phyloP scores from a whole-genome alignment of 2,113 vertebrate species.

The Rhinopithecus roxellana region DNA sequence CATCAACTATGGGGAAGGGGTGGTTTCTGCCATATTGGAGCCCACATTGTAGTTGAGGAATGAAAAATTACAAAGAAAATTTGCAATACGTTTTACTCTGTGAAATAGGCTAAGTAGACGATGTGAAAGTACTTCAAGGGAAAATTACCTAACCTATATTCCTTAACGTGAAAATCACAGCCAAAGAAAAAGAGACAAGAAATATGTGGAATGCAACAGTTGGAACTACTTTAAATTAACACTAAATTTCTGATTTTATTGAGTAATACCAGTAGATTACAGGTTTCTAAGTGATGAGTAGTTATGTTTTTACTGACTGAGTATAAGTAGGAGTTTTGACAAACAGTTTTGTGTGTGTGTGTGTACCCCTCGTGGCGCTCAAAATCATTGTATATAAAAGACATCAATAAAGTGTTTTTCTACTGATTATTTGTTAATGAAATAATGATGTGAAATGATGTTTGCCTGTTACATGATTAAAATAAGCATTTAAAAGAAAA shows the following conservation, averaged over 20 bases:
- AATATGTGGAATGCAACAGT: neutral
- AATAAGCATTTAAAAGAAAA: neutral
- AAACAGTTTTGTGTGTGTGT: neutral
- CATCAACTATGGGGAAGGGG: neutral
- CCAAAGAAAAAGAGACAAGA: neutral
- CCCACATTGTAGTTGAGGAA: neutral
- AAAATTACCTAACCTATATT: neutral
- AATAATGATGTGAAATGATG: neutral
- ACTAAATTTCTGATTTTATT: neutral
- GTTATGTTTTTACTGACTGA: neutral
- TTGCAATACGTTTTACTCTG: neutral
- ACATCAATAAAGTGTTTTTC: neutral
- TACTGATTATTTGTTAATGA: neutral
- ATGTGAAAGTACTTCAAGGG: neutral
- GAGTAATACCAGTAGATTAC: neutral
- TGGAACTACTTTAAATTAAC: neutral
- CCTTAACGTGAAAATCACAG: neutral
- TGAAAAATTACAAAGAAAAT: conserved; percentile 2
- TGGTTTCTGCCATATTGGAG: neutral
- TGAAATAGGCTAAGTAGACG: neutral
- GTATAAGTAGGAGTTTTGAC: neutral
- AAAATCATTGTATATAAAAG: neutral
- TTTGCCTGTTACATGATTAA: neutral
- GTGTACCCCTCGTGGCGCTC: neutral
- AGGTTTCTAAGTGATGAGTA: neutral